phyloP scores from a whole-genome alignment of 92 coral and sea anemone genomes.

The Parazoanthus swiftii region DNA sequence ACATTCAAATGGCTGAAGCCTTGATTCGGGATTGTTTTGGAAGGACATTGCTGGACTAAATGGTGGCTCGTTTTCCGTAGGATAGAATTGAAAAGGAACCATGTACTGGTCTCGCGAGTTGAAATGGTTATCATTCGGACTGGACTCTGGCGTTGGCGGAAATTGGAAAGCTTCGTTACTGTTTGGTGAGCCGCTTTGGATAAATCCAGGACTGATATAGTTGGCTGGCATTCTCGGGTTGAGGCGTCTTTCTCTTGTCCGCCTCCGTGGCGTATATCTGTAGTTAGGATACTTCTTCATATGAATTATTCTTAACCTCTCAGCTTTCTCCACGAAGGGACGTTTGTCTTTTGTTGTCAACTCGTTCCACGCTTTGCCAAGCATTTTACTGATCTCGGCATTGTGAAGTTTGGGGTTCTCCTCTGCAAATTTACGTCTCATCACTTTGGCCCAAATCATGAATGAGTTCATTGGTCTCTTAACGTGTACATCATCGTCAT shows the following conservation, averaged over 20 bases:
- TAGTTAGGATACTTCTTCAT: constrained; percentile 99
- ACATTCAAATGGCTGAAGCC: constrained; percentile 49
- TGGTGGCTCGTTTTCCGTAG: constrained; percentile 37
- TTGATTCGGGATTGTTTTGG: not conserved
- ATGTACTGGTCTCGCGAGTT: constrained; percentile 42
- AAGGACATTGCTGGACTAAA: constrained; percentile 42
- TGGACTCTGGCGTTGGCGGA: constrained; percentile 76
- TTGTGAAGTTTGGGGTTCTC: constrained; percentile 98
- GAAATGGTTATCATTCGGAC: constrained; percentile 53
- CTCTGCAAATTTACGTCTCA: constrained; percentile 98
- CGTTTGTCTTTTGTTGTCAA: constrained; percentile 98
- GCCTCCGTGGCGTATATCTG: constrained; percentile 91
- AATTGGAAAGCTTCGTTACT: constrained; percentile 62
- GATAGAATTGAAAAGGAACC: constrained; percentile 43
- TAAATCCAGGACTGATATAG: constrained; percentile 64
- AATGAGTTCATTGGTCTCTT: constrained; percentile 99
- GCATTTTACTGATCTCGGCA: constrained; percentile 96
- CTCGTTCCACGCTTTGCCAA: constrained; percentile 99
- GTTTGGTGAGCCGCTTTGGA: constrained; percentile 58
- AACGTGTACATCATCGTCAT: constrained; percentile 92
- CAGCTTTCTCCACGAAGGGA: constrained; percentile 98
- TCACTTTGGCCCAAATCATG: constrained; percentile 99
- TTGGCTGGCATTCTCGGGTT: constrained; percentile 68
- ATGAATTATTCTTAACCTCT: constrained; percentile 91
- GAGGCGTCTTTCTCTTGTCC: constrained; percentile 67